Evolutionary conservation across 1,140 invertebrate species (phyloP).

Genomic region (Lordiphosa stackelbergi): DNA sequence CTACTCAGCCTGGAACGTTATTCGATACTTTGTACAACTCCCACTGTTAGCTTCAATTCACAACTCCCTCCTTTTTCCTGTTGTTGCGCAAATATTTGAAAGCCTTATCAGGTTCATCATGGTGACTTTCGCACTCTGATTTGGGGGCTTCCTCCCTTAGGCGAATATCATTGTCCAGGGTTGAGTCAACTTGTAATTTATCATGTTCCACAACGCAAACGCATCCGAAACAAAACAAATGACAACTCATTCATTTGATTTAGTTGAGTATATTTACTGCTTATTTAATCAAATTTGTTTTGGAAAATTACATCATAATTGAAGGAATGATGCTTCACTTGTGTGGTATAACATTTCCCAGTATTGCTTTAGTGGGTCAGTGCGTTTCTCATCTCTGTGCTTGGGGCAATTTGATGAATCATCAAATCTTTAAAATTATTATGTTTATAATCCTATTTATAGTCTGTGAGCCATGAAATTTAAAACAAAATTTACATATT

Average conservation of each 20-base stretch:
- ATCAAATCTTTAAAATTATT: no score
- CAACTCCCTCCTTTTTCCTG: no score
- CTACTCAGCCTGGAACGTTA: constrained; percentile 41
- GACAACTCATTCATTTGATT: constrained; percentile 51
- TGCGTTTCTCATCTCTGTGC: no score
- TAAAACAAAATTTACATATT: no score
- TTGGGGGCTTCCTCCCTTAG: no score
- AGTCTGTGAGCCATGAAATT: no score
- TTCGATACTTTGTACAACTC: constrained; percentile 47
- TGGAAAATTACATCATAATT: constrained; percentile 10
- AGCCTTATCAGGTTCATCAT: constrained; percentile 56
- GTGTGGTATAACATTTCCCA: neutral
- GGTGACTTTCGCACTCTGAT: constrained; percentile 40
- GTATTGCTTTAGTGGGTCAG: constrained; percentile 1
- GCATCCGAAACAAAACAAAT: constrained; percentile 10
- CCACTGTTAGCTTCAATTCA: constrained; percentile 16
- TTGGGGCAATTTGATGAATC: no score
- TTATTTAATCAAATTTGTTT: constrained; percentile 39
- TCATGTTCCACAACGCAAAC: constrained; percentile 22
- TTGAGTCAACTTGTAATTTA: constrained; percentile 38
- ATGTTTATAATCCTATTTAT: no score
- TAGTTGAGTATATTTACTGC: constrained; percentile 43
- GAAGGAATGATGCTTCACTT: neutral
- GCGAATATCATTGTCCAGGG: constrained; percentile 5
- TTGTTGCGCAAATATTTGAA: constrained; percentile 62